Evolutionary conservation across 2,113 vertebrate species (phyloP), one percentile per base, ranked within the genome.

Genomic region (Jaculus jaculus): DNA sequence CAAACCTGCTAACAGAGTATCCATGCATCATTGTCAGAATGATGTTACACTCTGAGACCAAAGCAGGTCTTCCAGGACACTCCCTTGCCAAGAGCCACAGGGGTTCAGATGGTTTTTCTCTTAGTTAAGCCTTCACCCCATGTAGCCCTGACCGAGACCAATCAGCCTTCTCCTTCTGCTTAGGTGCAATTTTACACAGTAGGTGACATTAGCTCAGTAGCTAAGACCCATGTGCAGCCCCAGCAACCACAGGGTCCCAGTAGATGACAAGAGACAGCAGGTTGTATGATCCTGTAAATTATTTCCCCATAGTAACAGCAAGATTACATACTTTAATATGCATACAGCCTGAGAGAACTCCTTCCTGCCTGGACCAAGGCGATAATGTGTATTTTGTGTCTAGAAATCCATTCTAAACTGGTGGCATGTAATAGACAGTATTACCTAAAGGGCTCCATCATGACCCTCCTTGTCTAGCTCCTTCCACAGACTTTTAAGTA

Each of bases 261-360:
- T 60, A 95, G 93, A 97, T 95, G 94, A 96, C 79, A 93, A 87
- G 93, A 95, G 96, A 93, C 93, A 95, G 96, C n/a, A 68, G 89
- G 87, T 58, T 93, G 87, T 77, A 94, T 47, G 87, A 93, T 83
- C 78, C 81, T 95, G 91, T 94, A 95, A 96, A 96, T 95, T 93
- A 96, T 96, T 96, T 96, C 92, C 96, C 92, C 94, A 93, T 86
- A 92, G 93, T 94, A 96, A 92, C 37, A 0, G 93, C 54, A 61
- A 95, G 95, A 95, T 96, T 77, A 90, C 74, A 95, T 68, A 94
- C 87, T 96, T 94, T 90, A 96, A 97, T 95, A 97, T 95, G 93
- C 93, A 96, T 37, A 61, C 2, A 7, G 93, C 78, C 72, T 47
- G 32, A 66, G 82, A 96, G 92, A 95, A 82, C 68, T 73, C 79